phyloP scores from a whole-genome alignment of 2,797 vertebrate species.

The Apogon talboti region DNA sequence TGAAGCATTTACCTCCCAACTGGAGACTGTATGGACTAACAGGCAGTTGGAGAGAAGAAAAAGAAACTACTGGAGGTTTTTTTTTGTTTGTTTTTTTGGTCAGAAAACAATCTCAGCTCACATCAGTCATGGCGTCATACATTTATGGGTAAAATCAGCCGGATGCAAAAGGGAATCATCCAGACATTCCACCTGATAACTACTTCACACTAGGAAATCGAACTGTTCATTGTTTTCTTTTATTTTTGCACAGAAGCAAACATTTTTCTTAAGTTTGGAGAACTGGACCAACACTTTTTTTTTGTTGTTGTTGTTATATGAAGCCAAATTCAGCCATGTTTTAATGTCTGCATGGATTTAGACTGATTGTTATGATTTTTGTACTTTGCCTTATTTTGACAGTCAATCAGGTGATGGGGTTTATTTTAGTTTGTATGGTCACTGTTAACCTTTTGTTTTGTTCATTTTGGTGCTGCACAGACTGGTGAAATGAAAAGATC shows the following conservation, averaged over 20 bases:
- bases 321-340: conserved; percentile 70
- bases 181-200: conserved; percentile 48
- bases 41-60: conserved; percentile 16
- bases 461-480: conserved; percentile 55
- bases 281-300: conserved; percentile 55
- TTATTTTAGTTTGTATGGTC: conserved; percentile 5
- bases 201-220: conserved; percentile 35
- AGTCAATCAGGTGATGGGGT: conserved; percentile 66
- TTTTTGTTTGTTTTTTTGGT: conserved; percentile 29
- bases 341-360: conserved; percentile 66
- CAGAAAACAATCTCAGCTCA: conserved; percentile 37
- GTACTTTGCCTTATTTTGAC: conserved; percentile 75
- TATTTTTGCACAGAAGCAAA: conserved; percentile 72
- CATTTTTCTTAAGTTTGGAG: conserved; percentile 24
- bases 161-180: conserved; percentile 57
- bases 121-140: conserved; percentile 25
- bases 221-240: conserved; percentile 45
- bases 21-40: conserved; percentile 48
- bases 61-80: conserved; percentile 4
- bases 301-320: conserved; percentile 44
- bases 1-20: conserved; percentile 43
- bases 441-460: conserved; percentile 35
- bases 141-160: conserved; percentile 33
- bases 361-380: conserved; percentile 49
- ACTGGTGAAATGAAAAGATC: conserved; percentile 43